These are phyloP conservation scores for Acipenser ruthenus DNA, from an alignment of 2,797 vertebrate species.

Conservation along the genomic window DNA sequence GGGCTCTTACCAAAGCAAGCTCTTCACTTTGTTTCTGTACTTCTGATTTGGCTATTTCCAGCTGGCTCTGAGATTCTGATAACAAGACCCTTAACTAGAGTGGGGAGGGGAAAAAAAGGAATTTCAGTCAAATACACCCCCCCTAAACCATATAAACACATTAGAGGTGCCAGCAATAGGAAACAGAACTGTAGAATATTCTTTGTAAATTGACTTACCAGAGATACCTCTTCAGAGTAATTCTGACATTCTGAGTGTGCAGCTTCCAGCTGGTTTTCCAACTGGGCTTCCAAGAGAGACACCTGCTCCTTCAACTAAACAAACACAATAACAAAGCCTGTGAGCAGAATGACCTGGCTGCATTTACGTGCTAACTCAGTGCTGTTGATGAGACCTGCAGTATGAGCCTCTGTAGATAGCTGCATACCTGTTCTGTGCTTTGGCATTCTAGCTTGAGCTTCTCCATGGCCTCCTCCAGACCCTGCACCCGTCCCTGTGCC, in stretches of 20 bases:
- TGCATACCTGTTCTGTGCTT: conserved; percentile 67
- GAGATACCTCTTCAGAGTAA: conserved; percentile 67
- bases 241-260: conserved; percentile 60
- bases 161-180: neutral
- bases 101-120: neutral
- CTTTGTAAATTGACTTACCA: conserved; percentile 46
- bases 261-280: conserved; percentile 79
- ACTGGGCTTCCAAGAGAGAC: conserved; percentile 72
- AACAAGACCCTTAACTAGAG: conserved; percentile 73
- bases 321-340: neutral
- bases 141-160: too few species aligned
- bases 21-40: conserved; percentile 74
- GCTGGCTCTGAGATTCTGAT: conserved; percentile 67
- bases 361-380: too few species aligned
- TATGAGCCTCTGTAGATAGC: neutral
- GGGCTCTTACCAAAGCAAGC: conserved; percentile 66
- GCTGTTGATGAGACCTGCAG: too few species aligned
- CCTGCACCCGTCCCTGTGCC: conserved; percentile 66
- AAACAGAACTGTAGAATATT: neutral
- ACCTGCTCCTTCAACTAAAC: conserved; percentile 72
- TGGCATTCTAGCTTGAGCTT: conserved; percentile 64
- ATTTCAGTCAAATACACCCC: neutral
- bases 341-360: too few species aligned
- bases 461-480: conserved; percentile 59
- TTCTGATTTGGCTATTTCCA: conserved; percentile 71